Base-by-base conservation (phyloP, 2,113 vertebrate genomes). In the Silurus asotus region DNA sequence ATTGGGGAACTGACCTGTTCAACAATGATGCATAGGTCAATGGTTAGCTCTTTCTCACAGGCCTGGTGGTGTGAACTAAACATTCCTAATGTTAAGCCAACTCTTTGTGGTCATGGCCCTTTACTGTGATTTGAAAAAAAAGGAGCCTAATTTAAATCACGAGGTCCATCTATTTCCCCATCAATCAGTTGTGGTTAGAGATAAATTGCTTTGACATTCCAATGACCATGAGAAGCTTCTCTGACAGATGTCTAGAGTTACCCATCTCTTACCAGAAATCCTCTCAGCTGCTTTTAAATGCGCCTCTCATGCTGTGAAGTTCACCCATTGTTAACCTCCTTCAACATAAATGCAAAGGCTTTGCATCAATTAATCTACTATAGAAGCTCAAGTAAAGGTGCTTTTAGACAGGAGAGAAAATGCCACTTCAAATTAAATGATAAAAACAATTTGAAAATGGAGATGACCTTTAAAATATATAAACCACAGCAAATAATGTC, bases 81-180 rank as follows among this genome's bases (percentile, higher is more conserved):
- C 91, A 93, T 91, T 91, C 61, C 92, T 93, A 95, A 95, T 94
- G 92, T 94, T 95, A 95, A 95, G 93, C 94, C 93, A 90, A 93
- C 92, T 93, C 92, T 92, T 93, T 93, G 92, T 92, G 92, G 94
- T 94, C 95, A 94, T 91, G 92, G 91, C 93, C 89, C 86, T n/a
- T 91, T 91, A 92, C 92, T 81, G 72, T 77, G 23, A 74, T 82
- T 75, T 83, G 55, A 92, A 92, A 91, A 37, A 37, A 37, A 37
- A 37, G 82, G 55, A 88, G 91, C 89, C 90, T 90, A 90, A 94
- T 93, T 93, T 93, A 92, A 92, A 93, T 95, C 94, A 93, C 89
- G 92, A 94, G 93, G 93, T 90, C 89, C 90, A 87, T 87, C 59
- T 87, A 89, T 89, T 89, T 91, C 88, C 87, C 88, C 83, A 89